Evolutionary conservation across 2,113 vertebrate species (phyloP), one percentile per base, ranked within the genome.

Genomic region (Myrmophylax atrothorax): DNA sequence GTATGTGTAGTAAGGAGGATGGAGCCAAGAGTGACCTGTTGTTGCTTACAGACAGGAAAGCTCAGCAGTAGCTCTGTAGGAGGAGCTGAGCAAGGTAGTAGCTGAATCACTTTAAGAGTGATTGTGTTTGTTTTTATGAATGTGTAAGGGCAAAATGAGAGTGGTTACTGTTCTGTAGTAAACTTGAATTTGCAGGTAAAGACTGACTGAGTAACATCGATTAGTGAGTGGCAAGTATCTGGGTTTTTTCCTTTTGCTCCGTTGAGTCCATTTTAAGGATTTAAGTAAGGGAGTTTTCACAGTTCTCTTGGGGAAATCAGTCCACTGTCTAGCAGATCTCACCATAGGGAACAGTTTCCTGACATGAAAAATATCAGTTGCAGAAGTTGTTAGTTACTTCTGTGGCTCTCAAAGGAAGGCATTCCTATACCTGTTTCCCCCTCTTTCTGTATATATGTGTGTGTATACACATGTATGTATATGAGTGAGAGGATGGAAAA

Each of bases 401-500:
- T 93, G 72, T 88, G 72, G 12, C 68, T 95, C 52, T 89, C 72
- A 81, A 58, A 83, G 74, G 68, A 94, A 94, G 60, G 55, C 16
- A 20, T 92, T 90, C 14, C 50, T 78, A 1, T 18, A 46, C 72
- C 29, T 35, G 18, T 29, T 6, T 1, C 0, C 19, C 20, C 19
- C 26, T 10, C 46, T 55, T 73, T 67, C 69, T 90, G 44, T 35
- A 18, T 67, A 7, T 56, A 10, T 69, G 3, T 75, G 18, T 88
- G 18, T 70, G 12, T 62, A 29, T 42, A 28, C 18, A 33, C 9
- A 25, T 31, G 7, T 69, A 17, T 62, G 14, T 70, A 12, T 46
- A 47, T 81, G 20, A 24, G 24, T 37, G 25, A 82, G 33, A 14
- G 33, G 7, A 6, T 81, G 62, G 68, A 81, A 90, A 95, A 93